Percentiles rank a stretch among this genome's conserved stretches.
These are phyloP conservation scores for Abscondita cerata DNA, from an alignment of 2,888 invertebrate species.

Conservation along the genomic window DNA sequence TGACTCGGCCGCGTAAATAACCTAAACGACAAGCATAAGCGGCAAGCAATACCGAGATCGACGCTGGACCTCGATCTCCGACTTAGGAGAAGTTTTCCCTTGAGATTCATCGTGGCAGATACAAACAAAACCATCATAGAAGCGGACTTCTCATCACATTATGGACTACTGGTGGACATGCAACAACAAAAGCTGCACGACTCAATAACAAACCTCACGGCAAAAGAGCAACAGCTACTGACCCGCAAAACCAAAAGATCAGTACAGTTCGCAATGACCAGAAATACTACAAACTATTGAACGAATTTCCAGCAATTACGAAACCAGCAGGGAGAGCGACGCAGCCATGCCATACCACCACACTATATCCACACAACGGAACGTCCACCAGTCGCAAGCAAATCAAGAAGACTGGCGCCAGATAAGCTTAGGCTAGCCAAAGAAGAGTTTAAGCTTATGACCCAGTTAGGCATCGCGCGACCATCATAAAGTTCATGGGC, in stretches of 20 bases:
- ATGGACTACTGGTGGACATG: too few relatives aligned
- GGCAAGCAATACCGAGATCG: too few relatives aligned
- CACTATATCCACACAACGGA: conserved; percentile 37
- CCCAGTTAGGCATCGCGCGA: conserved; percentile 40
- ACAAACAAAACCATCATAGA: too few relatives aligned
- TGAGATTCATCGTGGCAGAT: conserved; percentile 49
- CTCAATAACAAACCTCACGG: too few relatives aligned
- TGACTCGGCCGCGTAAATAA: too few relatives aligned
- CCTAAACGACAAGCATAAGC: too few relatives aligned
- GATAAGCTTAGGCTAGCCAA: conserved; percentile 41
- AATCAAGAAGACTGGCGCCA: conserved; percentile 48
- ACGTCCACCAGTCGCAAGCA: conserved; percentile 37
- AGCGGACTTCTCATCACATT: too few relatives aligned
- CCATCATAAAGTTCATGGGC: conserved; percentile 45
- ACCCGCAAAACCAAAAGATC: conserved; percentile 39
- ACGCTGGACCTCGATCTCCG: conserved; percentile 45
- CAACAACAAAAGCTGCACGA: too few relatives aligned
- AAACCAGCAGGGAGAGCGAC: background rate
- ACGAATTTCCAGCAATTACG: too few relatives aligned
- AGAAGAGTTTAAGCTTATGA: conserved; percentile 42
- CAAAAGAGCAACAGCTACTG: too few relatives aligned
- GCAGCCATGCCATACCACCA: background rate
- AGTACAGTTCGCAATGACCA: too few relatives aligned
- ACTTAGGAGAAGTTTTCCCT: conserved; percentile 44
- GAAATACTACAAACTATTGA: too few relatives aligned